Evolutionary conservation across 2,113 vertebrate species (phyloP), one percentile per base, ranked within the genome.

Genomic region (Heliornis fulica): DNA sequence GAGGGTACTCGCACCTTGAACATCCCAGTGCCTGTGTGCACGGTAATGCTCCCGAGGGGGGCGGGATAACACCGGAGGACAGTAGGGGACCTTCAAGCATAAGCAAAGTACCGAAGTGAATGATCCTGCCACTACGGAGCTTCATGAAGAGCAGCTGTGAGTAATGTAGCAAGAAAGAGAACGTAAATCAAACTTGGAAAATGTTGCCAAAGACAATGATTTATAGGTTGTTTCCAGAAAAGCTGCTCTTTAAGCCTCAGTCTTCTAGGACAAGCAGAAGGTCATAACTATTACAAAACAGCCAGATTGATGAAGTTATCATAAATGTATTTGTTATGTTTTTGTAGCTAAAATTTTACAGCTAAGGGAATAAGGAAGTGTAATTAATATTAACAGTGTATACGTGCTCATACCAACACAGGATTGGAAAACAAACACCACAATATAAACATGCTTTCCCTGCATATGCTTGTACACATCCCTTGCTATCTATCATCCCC

Each of bases 1-100:
- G 96, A 95, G 97, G 96, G 94, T 74, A 93, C 84, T 96, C 79
- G 43, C 7, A 69, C 69, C 36, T 80, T 14, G 79, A 81, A 8
- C 34, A 79, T 87, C 64, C 36, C 71, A 56, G 56, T 1, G 2
- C 11, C 6, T 8, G 23, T 10, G 38, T 16, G 15, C 28, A 13
- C 89, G 38, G 57, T 15, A 10, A 5, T 1, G 50, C 61, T 68
- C 22, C 34, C 13, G 5, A 11, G 20, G 46, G 38, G 70, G 45
- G 12, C 43, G 45, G 36, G 13, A 11, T 8, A 22, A 23, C 54
- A 9, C 59, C 20, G 28, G 19, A 43, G 32, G 53, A 65, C 81
- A 89, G 32, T 4, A 43, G n/a, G 34, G 53, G 25, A 81, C 60
- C 43, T 71, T 40, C 50, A 25, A 60, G 40, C 61, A 29, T 7